Conservation (phyloP, 2,797 vertebrate genomes). For the Catharus ustulatus region DNA sequence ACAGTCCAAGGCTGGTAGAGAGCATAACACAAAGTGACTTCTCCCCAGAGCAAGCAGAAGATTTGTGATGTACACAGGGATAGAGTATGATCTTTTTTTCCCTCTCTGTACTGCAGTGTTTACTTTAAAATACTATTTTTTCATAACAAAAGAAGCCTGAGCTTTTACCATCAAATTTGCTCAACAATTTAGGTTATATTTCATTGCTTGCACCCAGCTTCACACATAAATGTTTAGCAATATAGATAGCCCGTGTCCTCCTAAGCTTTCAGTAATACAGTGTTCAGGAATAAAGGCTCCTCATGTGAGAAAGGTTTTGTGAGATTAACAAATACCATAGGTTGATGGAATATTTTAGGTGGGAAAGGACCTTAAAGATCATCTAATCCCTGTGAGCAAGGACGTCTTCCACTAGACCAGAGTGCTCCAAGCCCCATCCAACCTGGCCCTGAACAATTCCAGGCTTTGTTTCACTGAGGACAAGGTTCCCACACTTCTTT, state of each 20-base stretch:
- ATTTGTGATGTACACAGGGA: not conserved
- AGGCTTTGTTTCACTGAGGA: not conserved
- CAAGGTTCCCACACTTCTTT: not conserved
- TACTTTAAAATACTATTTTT: not conserved
- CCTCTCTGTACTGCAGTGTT: not conserved
- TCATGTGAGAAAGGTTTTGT: not conserved
- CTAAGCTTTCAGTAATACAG: not conserved
- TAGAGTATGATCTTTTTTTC: not conserved
- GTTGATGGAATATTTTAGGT: not conserved
- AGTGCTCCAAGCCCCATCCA: not conserved
- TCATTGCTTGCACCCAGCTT: not conserved
- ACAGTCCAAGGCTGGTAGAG: conserved; percentile 32
- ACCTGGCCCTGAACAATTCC: not conserved
- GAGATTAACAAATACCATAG: not conserved
- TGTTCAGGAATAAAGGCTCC: not conserved
- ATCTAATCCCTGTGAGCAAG: not conserved
- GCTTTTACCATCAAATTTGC: not conserved
- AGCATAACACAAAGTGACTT: conserved; percentile 14
- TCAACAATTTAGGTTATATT: not conserved
- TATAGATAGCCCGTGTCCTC: not conserved
- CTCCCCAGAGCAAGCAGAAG: not conserved
- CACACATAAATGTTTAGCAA: not conserved
- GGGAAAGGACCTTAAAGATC: not conserved
- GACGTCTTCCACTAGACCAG: not conserved
- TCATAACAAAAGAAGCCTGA: not conserved